Evolutionary conservation across 2,113 vertebrate species (phyloP), one percentile per base, ranked within the genome.

Genomic region (Saguinus midas): DNA sequence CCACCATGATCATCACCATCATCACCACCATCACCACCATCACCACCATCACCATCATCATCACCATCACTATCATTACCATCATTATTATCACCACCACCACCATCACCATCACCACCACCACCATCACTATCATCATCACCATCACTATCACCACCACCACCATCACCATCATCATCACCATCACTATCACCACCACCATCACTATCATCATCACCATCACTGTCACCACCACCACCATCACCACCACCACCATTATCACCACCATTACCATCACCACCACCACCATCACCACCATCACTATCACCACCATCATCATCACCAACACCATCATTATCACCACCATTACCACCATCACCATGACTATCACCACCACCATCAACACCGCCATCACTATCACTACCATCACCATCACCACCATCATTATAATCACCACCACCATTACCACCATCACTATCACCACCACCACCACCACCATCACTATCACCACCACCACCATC

Each of bases 361-460:
- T 18, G 35, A 45, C 3, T 13, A 29, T 3, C 8, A 72, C 1
- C 48, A 57, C 0, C 8, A 27, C 0, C 17, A 73, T 0, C n/a
- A 73, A 0, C 25, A 55, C 0, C 18, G 20, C 6, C 18, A 55
- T 55, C 4, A 18, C 17, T 5, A 55, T 17, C 52, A 55, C 8
- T 17, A 55, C 17, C 18, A 52, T 16, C 14, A 52, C 17, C 16
- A 17, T 1, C 6, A 52, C 4, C 52, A 17, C 16, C 5, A 52
- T 0, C 16, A 72, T 0, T 7, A 40, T 0, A 23, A 87, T 0
- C 45, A 52, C 0, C 20, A 45, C 0, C 73, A 48, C 0, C 43
- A 13, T 37, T 11, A 23, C 1, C 21, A 72, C 43, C 5, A 55
- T 4, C 27, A 78, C 3, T 5, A 52, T 4, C 45, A 72, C 0